Evolutionary conservation across 2,797 vertebrate genomes (phyloP).

Genomic region (Chaunax sp.): DNA sequence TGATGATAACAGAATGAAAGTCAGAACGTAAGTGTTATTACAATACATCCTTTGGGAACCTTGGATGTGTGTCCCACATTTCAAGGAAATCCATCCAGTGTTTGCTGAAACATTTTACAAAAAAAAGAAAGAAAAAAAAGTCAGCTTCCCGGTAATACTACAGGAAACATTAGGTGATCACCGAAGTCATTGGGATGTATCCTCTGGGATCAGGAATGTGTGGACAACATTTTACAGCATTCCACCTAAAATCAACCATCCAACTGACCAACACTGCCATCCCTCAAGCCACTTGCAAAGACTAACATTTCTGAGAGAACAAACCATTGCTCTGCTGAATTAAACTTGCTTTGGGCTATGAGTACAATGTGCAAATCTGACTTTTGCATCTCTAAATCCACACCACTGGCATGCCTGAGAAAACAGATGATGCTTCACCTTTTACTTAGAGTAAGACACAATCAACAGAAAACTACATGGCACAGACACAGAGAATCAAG

Average conservation of each 20-base stretch:
- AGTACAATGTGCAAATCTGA: not conserved
- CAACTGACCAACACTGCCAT: not conserved
- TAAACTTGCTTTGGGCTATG: not conserved
- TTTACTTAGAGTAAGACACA: conserved; percentile 10
- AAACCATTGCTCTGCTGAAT: not conserved
- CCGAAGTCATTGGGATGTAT: not conserved
- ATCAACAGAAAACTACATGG: conserved; percentile 1
- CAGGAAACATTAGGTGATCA: not conserved
- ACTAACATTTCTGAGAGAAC: not conserved
- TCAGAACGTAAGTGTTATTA: not conserved
- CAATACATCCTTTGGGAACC: not conserved
- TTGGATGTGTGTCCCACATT: too few relatives aligned
- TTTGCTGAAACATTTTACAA: not conserved
- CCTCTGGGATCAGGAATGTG: not conserved
- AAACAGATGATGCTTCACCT: not conserved
- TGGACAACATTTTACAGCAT: not conserved
- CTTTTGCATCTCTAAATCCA: not conserved
- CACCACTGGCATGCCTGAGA: not conserved
- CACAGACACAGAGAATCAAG: conserved; percentile 4
- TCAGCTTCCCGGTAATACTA: not conserved
- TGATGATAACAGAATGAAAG: not conserved
- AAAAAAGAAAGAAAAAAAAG: not conserved
- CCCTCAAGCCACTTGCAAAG: not conserved
- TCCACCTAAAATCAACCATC: not conserved
- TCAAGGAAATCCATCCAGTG: not conserved